A percentile compares a stretch with the other conserved stretches of the same genome.
These are phyloP conservation scores for Cryptotermes secundus DNA, from an alignment of 1,140 invertebrate genomes.

Conservation along the genomic window DNA sequence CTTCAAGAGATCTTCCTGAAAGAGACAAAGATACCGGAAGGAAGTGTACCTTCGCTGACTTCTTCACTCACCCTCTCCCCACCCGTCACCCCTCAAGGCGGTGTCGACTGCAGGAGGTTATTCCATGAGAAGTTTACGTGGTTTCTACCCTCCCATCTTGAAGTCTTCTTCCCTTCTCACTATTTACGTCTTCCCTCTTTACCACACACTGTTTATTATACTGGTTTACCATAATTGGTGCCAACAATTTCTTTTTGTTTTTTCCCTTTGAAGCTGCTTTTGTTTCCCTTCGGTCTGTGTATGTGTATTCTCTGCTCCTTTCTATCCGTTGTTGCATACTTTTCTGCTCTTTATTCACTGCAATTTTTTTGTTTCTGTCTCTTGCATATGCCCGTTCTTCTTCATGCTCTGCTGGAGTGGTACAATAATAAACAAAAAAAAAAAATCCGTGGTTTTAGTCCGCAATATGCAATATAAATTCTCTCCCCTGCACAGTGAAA, in stretches of 20 bases:
- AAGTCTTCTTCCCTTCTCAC: neutral
- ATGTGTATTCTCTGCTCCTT: neutral
- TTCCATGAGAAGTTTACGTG: neutral
- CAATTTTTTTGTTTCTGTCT: neutral
- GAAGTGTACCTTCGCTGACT: neutral
- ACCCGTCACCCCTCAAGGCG: neutral
- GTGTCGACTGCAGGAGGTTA: neutral
- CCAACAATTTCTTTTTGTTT: neutral
- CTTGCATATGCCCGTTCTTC: neutral
- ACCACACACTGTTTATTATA: neutral
- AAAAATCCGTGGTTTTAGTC: too few species aligned
- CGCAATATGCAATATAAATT: neutral
- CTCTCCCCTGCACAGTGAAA: neutral
- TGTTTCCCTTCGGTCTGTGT: neutral
- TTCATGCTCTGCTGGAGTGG: too few species aligned
- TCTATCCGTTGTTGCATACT: neutral
- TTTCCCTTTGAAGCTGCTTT: neutral
- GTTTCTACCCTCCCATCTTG: neutral
- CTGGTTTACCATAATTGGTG: neutral
- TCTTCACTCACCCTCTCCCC: neutral
- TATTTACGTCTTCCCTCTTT: neutral
- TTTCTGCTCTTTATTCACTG: neutral
- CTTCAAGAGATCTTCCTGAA: neutral
- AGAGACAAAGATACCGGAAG: slow-evolving; percentile 4
- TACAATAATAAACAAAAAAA: too few species aligned